Evolutionary conservation across 35 echinoderm and acorn worm genomes (phyloP), one percentile per base, ranked within the genome.

Genomic region (Apostichopus parvimensis): DNA sequence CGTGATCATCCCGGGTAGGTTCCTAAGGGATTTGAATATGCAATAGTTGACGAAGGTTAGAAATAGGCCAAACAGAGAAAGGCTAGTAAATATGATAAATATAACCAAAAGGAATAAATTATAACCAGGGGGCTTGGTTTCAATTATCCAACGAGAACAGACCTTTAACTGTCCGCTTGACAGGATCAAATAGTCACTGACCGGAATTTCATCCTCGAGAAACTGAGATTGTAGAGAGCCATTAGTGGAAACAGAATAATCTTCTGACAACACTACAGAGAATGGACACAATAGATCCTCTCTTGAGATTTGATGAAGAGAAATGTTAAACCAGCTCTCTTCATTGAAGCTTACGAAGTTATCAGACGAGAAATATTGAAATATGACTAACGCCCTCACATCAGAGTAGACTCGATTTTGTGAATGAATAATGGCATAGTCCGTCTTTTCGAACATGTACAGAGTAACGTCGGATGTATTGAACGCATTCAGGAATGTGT

Each of bases 31-130:
- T 53, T 72, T 57, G 54, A 95, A 88, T 65, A 87, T 68, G 82
- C 90, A 79, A 80, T 92, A 95, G 5, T 83, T 95, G 5, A 95
- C 5, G 73, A 95, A 92, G 28, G 94, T 95, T 4, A 92, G 9
- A 5, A 92, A 11, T 13, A 95, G 76, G 2, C 91, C 90, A 56
- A 92, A 57, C 53, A 92, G 82, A n/a, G 94, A 95, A 8, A 92
- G 13, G 21, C 24, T 79, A 53, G 90, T 86, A 59, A 89, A 78
- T 10, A 92, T 73, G 8, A 87, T 22, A 45, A 66, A 92, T 9
- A 88, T 54, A 56, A 91, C 6, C 7, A 60, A 53, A 9, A 87
- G 72, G 8, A 83, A 20, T 6, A 4, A n/a, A 0, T 25, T 55
- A 65, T 86, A 88, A 9, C 8, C 8, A 45, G 72, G 65, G 4